Evolutionary conservation across 2,797 vertebrate genomes (phyloP), one percentile per base, ranked within the genome.

Genomic region (Hippocampus kuda): DNA sequence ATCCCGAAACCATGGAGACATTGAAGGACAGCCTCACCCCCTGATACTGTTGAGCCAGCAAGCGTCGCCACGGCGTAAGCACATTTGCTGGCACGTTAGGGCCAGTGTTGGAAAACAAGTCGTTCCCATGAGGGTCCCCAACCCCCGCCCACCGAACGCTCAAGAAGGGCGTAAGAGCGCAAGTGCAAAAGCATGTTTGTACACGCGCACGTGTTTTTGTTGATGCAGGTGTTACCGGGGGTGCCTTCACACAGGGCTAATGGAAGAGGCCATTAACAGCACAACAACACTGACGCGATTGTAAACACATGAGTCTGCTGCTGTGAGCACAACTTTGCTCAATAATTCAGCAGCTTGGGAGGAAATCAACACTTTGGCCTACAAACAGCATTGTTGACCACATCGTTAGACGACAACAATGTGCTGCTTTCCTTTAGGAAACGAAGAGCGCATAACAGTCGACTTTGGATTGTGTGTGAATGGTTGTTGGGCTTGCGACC

Each of bases 41-140:
- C 56, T 77, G 84, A 89, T 85, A 86, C 80, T 89, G 89, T 88
- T 73, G 86, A 91, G 87, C 77, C 88, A 89, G 90, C 88, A 88
- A 81, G 74, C 80, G 81, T 81, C 78, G 72, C 81, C 75, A 73
- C 79, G 77, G 85, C 83, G 87, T 90, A 88, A 90, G 88, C 89
- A 90, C 75, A 87, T 89, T 90, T 89, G 80, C 83, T 85, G 82
- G 87, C 76, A 54, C 69, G 74, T 77, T 77, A 77, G 76, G 77
- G 78, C 82, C 83, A 82, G 81, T 79, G 74, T 72, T 83, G 83
- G 80, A 86, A 89, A 88, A 88, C 83, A 83, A 79, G 82, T 20
- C 68, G 75, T 73, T 85, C 86, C 85, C 82, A 75, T 68, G 81
- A 77, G 84, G 65, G 70, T 59, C 42, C 51, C 61, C 68, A 24